Evolutionary conservation across 2,113 vertebrate species (phyloP).

Genomic region (Ammodytes dubius): DNA sequence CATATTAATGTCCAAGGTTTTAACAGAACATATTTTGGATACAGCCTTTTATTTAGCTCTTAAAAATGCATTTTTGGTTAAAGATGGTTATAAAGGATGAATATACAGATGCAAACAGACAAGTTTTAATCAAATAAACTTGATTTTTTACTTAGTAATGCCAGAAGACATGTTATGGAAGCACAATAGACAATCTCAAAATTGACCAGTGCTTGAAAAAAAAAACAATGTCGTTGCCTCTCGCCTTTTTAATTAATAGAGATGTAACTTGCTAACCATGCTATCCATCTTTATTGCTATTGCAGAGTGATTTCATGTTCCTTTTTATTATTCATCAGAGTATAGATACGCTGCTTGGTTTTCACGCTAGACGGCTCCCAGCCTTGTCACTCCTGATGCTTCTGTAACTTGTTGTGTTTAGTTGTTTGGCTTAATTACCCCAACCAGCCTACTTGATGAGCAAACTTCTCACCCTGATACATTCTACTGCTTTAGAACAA

Average conservation of each 20-base stretch:
- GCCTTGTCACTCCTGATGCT: conserved; percentile 25
- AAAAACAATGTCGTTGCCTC: too few species aligned
- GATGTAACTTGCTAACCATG: conserved; percentile 40
- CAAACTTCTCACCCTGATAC: conserved; percentile 29
- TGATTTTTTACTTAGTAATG: too few species aligned
- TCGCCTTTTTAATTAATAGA: conserved; percentile 38
- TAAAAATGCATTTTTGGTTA: too few species aligned
- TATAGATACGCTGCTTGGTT: conserved; percentile 8
- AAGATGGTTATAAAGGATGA: too few species aligned
- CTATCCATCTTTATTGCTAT: conserved; percentile 24
- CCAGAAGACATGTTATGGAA: too few species aligned
- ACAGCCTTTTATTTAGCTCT: too few species aligned
- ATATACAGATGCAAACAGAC: too few species aligned
- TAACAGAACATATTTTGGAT: too few species aligned
- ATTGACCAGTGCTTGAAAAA: too few species aligned
- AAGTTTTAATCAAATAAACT: too few species aligned
- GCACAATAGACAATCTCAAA: too few species aligned
- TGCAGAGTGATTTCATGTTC: conserved; percentile 46
- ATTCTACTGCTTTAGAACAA: conserved; percentile 13
- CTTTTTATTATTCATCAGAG: conserved; percentile 46
- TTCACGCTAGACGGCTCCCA: conserved; percentile 18
- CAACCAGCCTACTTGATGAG: conserved; percentile 37
- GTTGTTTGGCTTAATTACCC: conserved; percentile 12
- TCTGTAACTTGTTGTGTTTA: conserved; percentile 22
- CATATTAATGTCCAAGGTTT: too few species aligned